Conservation (phyloP, 1,140 invertebrate genomes). For the Eupeodes corollae region DNA sequence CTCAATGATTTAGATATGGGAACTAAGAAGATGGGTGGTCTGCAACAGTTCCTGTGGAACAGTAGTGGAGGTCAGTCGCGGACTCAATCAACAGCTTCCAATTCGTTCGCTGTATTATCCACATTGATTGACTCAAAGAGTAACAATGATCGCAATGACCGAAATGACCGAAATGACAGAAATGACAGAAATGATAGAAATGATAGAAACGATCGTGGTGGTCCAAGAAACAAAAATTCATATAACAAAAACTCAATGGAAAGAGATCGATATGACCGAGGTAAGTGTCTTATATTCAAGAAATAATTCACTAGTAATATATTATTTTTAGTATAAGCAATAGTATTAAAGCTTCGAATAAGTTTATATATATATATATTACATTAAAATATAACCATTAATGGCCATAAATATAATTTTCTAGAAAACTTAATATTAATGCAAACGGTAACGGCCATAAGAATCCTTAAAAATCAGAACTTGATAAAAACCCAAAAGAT, state of each 20-base stretch:
- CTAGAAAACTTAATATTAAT: too few relatives aligned
- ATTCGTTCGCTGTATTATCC: constrained; percentile 29
- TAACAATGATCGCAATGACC: constrained; percentile 12
- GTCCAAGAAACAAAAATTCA: constrained; percentile 36
- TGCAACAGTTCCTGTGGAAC: constrained; percentile 25
- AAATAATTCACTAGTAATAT: too few relatives aligned
- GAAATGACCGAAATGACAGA: background rate
- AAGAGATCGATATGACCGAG: constrained; percentile 26
- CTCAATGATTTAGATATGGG: constrained; percentile 23
- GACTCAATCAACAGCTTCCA: constrained; percentile 20
- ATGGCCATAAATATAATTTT: too few relatives aligned
- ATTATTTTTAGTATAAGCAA: too few relatives aligned
- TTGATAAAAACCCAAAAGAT: too few relatives aligned
- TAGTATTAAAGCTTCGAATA: too few relatives aligned
- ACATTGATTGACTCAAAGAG: constrained; percentile 25
- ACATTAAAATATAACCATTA: too few relatives aligned
- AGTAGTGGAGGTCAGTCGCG: constrained; percentile 12
- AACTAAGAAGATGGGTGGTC: constrained; percentile 31
- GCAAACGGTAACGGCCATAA: too few relatives aligned
- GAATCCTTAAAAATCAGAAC: too few relatives aligned
- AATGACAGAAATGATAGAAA: too few relatives aligned
- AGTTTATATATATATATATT: too few relatives aligned
- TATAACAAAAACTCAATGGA: constrained; percentile 42
- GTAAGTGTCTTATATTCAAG: too few relatives aligned
- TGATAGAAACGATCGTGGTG: constrained; percentile 21